Base-by-base conservation (phyloP, 2,888 invertebrate species). In the Ganaspis brasiliensis region DNA sequence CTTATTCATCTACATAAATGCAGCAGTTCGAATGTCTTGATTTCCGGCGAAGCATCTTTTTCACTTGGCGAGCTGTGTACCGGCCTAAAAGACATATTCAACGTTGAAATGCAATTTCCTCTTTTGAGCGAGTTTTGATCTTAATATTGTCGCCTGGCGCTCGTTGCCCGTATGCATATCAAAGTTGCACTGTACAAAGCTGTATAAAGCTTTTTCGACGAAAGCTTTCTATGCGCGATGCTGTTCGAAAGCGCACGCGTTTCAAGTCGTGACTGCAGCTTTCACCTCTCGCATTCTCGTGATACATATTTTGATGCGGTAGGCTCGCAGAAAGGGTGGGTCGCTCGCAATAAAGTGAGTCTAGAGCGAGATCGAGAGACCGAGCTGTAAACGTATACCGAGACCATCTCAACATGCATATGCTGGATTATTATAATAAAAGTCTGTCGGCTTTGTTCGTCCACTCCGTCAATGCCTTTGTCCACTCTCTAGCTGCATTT, bases 381-480 rank as follows among this genome's bases (percentile, higher is more conserved):
- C 70, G 45, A 56, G 56, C 10, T 70, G 57, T 16, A 73, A 37
- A 63, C 49, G 52, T n/a, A 71, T 71, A 73, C 55, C 19, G 21
- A 31, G 70, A 24, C 73, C 21, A 76, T 49, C 61, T 31, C 72
- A 37, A 52, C 3, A 10, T 24, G 52, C 52, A 63, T 31, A 61
- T 52, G 63, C 35, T 52, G 61, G 49, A 87, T 87, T 87, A 87
- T 87, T 87, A 87, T 87, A 87, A 87, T 87, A 87, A 87, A 87
- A 87, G 84, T 87, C 82, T 81, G 82, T 72, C 76, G 74, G 79
- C 83, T 81, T 86, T 84, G 81, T 86, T 81, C 83, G 79, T 71
- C 74, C 78, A 72, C 80, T 78, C 80, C 75, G 73, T 49, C 76
- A 77, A 79, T 72, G 80, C 80, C 83, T 84, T 84, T 85, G 85